phyloP scores from a whole-genome alignment of 1,140 invertebrate species.

The Aphaenogaster ashmeadi region DNA sequence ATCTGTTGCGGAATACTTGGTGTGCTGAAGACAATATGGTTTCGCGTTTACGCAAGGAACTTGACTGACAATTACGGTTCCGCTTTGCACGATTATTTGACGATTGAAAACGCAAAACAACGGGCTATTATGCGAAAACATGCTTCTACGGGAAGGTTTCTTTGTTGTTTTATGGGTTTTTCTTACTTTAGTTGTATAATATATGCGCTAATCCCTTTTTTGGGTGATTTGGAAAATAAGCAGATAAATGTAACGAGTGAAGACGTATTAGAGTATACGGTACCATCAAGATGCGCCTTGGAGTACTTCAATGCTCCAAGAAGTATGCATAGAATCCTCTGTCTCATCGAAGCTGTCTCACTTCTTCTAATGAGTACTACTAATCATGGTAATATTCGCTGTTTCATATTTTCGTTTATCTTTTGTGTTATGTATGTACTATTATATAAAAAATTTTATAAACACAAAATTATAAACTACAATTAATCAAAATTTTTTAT shows the following conservation, averaged over 20 bases:
- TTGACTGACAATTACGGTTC: conserved; percentile 53
- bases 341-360: not conserved
- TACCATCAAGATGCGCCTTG: conserved; percentile 36
- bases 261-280: not conserved
- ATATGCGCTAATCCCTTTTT: not conserved
- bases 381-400: conserved; percentile 60
- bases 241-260: conserved; percentile 21
- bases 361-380: not conserved
- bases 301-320: not conserved
- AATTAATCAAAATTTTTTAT: not conserved
- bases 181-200: conserved; percentile 26
- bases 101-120: not conserved
- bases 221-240: not conserved
- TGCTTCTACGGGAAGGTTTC: conserved; percentile 33
- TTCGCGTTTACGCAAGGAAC: not conserved
- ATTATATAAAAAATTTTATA: not conserved
- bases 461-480: not conserved
- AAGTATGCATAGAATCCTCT: not conserved
- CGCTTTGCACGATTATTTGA: conserved; percentile 35
- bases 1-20: conserved; percentile 40
- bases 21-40: conserved; percentile 32
- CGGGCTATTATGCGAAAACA: conserved; percentile 45
- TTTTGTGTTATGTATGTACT: not conserved
- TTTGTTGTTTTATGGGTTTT: not conserved
- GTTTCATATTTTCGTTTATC: not conserved